Evolutionary conservation across 2,113 vertebrate genomes (phyloP).

Genomic region (Noctilio leporinus): DNA sequence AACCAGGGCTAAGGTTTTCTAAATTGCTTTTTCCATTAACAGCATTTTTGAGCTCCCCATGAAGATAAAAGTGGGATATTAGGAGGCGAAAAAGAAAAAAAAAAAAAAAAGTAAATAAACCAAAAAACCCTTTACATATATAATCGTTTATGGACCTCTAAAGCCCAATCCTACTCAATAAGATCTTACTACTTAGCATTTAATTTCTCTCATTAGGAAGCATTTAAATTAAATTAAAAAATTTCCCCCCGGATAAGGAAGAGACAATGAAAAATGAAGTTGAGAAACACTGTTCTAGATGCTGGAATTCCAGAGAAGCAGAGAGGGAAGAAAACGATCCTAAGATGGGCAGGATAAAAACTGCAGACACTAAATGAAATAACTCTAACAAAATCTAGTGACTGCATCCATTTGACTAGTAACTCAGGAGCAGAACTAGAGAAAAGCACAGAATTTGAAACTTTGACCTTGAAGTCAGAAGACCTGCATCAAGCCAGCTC

Average conservation of each 20-base stretch:
- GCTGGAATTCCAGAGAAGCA: background rate
- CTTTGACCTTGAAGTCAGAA: background rate
- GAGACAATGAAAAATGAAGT: background rate
- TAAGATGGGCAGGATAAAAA: background rate
- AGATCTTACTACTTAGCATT: conserved; percentile 8
- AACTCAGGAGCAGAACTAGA: background rate
- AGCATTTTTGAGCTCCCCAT: background rate
- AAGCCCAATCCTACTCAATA: background rate
- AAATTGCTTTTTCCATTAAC: background rate
- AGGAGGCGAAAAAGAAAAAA: background rate
- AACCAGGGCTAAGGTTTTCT: background rate
- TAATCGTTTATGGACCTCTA: background rate
- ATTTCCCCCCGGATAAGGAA: background rate
- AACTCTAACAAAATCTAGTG: background rate
- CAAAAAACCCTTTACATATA: background rate
- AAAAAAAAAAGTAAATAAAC: background rate
- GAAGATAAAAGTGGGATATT: background rate
- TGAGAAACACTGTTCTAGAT: background rate
- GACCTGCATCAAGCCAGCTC: background rate
- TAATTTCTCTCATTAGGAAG: conserved; percentile 23
- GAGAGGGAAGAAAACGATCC: background rate
- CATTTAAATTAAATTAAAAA: conserved; percentile 21
- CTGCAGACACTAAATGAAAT: background rate
- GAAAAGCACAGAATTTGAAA: background rate
- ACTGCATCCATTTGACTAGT: background rate